These are phyloP conservation scores for Physeter macrocephalus DNA, from an alignment of 2,113 vertebrate genomes.

Conservation along the genomic window DNA sequence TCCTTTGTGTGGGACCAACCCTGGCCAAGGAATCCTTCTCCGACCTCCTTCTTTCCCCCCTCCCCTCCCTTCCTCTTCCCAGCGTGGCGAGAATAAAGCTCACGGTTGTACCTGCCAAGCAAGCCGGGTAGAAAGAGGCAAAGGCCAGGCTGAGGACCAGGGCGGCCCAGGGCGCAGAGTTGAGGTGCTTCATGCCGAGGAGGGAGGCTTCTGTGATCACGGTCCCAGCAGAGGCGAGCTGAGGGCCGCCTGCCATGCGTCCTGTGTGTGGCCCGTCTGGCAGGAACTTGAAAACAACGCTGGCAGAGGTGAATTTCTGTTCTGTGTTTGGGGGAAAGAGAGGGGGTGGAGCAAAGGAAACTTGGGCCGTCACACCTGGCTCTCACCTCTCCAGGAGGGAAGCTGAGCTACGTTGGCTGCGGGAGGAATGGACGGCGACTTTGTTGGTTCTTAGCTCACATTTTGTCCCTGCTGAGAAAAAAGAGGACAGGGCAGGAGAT, in stretches of 20 bases:
- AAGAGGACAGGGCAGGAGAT: not conserved
- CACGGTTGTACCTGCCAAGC: slow-evolving; percentile 74
- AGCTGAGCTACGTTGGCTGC: not conserved
- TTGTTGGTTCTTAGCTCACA: not conserved
- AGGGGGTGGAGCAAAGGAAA: slow-evolving; percentile 78
- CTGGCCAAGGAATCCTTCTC: not conserved
- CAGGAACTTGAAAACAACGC: not conserved
- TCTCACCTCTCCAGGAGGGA: not conserved
- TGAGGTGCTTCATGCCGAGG: slow-evolving; percentile 15
- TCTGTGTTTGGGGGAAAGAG: slow-evolving; percentile 27
- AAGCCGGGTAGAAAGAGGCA: not conserved
- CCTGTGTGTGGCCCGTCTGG: not conserved
- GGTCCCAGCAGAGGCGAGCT: not conserved
- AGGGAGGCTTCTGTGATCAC: not conserved
- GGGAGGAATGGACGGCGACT: not conserved
- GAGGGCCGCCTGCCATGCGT: not conserved
- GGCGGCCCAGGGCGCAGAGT: not conserved
- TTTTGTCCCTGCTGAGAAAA: not conserved
- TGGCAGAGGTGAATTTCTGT: slow-evolving; percentile 26
- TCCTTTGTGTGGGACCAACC: not conserved
- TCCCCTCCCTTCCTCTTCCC: not conserved
- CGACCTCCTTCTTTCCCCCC: not conserved
- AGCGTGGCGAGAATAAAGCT: not conserved
- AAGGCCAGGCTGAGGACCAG: slow-evolving; percentile 53
- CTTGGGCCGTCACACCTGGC: slow-evolving; percentile 5